These are phyloP conservation scores for Barbus barbus DNA, from an alignment of 2,113 vertebrate genomes.

Conservation along the genomic window DNA sequence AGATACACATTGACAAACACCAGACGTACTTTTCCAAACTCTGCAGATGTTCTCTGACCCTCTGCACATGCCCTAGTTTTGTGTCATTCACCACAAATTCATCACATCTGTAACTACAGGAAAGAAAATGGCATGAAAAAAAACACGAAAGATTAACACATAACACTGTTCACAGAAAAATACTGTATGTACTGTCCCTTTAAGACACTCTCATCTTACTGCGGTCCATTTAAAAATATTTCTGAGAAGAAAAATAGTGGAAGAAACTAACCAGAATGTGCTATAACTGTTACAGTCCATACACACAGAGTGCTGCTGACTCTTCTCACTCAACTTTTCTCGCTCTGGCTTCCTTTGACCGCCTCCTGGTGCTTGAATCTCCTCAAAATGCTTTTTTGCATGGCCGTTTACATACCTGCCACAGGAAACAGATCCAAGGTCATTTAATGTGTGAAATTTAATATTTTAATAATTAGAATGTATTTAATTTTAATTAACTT, in stretches of 20 bases:
- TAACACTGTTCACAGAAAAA: background rate
- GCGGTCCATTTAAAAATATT: background rate
- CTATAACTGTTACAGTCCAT: slow-evolving; percentile 99
- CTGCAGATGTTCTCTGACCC: slow-evolving; percentile 94
- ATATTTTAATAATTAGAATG: too few species aligned
- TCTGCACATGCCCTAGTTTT: slow-evolving; percentile 92
- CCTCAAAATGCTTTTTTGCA: slow-evolving; percentile 98
- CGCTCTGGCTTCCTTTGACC: slow-evolving; percentile 88
- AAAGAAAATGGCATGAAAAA: background rate
- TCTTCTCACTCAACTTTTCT: slow-evolving; percentile 77
- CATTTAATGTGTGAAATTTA: background rate
- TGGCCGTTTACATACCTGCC: slow-evolving; percentile 95
- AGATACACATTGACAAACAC: background rate
- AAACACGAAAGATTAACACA: background rate
- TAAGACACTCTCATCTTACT: background rate
- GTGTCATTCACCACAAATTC: slow-evolving; percentile 98
- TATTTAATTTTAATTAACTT: too few species aligned
- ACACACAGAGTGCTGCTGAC: slow-evolving; percentile 88
- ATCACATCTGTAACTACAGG: slow-evolving; percentile 94
- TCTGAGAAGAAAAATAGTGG: background rate
- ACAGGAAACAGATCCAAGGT: background rate
- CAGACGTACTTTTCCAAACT: slow-evolving; percentile 94
- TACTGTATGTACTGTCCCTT: background rate
- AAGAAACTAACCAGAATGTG: slow-evolving; percentile 87
- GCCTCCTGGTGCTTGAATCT: slow-evolving; percentile 77